Conservation (phyloP, 2,888 invertebrate genomes). For the Ectemnius cavifrons region DNA sequence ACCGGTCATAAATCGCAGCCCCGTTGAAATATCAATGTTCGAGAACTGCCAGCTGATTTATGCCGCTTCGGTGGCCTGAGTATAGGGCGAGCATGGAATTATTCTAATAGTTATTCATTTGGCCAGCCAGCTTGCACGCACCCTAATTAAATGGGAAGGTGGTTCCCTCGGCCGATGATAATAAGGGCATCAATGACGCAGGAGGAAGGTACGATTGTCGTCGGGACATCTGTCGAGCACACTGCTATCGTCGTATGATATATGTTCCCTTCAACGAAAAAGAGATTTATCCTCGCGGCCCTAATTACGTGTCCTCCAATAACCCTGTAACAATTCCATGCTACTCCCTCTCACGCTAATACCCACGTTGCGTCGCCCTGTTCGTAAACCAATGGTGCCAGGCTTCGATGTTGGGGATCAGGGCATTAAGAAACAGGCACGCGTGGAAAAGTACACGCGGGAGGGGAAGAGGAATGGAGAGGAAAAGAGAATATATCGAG, state of each 20-base stretch:
- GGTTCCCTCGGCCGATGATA: neutral
- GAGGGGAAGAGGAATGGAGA: neutral
- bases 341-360: conserved; percentile 31
- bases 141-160: conserved; percentile 6
- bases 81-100: conserved; percentile 17
- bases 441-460: neutral
- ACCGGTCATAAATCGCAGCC: neutral
- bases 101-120: conserved; percentile 9
- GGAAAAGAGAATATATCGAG: neutral
- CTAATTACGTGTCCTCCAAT: conserved; percentile 35
- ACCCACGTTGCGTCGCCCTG: conserved; percentile 4
- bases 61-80: conserved; percentile 1
- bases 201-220: neutral
- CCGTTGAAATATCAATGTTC: neutral
- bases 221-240: conserved; percentile 27
- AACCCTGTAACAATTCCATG: conserved; percentile 3
- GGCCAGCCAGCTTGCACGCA: neutral
- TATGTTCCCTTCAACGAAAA: conserved; percentile 8
- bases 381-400: neutral
- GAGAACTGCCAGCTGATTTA: conserved; percentile 16
- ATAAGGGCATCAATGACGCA: conserved; percentile 16
- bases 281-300: conserved; percentile 24
- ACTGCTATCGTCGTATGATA: neutral
- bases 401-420: neutral
- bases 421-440: conserved; percentile 5